Evolutionary conservation across 2,113 vertebrate species (phyloP), one percentile per base, ranked within the genome.

Genomic region (Micronisus gabar): DNA sequence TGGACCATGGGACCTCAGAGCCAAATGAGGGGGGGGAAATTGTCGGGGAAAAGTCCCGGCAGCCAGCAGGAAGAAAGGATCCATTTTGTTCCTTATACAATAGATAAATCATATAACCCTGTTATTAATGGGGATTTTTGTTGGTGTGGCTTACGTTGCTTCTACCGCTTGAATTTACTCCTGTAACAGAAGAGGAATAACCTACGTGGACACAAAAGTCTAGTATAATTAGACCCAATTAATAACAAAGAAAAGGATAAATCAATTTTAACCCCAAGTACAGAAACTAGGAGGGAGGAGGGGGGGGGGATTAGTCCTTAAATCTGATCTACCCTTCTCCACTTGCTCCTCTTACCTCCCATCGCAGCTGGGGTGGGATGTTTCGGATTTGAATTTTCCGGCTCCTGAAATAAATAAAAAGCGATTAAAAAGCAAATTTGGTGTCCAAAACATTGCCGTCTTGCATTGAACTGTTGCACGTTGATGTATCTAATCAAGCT

Each of bases 341-440:
- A 0, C 52, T 16, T 15, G 43, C 80, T 48, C 19, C 62, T 98
- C 99, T 99, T 52, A 99, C 99, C 98, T 99, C 99, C 99, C 99
- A 99, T 94, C 99, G 99, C 95, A 99, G 98, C 97, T 99, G 99
- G 32, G 99, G 99, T 8, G 99, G 99, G 75, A 99, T 99, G 97
- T 99, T 99, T 90, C 99, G 96, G 97, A 99, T 99, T 96, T 99
- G 99, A 89, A 99, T 99, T 86, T 99, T 99, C 96, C 99, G 98
- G 97, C 99, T 99, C 98, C 99, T 99, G 97, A 81, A 97, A 97
- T 15, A 14, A 97, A 94, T 5, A 52, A 80, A 30, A 41, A 92
- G 67, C 0, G 2, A 34, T 71, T 43, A 30, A 61, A 53, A 66
- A 25, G 9, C 11, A 55, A 26, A 9, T 92, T 53, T 7, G 11